Evolutionary conservation across 2,888 invertebrate genomes (phyloP).

Genomic region (Caenorhabditis becei): DNA sequence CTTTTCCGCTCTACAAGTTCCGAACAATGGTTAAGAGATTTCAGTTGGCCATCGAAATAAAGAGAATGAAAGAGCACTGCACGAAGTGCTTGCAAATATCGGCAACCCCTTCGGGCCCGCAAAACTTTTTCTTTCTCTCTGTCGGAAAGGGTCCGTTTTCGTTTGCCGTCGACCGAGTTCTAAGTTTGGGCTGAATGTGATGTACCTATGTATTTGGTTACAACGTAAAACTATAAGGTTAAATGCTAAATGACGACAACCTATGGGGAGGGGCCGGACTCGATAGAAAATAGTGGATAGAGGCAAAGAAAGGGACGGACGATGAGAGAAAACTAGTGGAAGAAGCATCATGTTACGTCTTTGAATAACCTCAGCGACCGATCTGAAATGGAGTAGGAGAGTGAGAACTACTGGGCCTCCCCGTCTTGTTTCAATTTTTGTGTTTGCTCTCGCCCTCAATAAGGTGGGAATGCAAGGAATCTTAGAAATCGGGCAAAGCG

Average conservation of each 20-base stretch:
- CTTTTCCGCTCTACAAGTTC: slow-evolving; percentile 66
- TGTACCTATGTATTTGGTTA: slow-evolving; percentile 53
- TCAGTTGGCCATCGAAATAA: slow-evolving; percentile 61
- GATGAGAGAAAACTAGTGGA: slow-evolving; percentile 43
- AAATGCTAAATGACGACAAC: slow-evolving; percentile 44
- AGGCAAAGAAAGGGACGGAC: slow-evolving; percentile 10
- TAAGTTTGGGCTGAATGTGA: slow-evolving; percentile 23
- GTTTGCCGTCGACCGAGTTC: slow-evolving; percentile 33
- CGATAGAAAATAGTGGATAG: slow-evolving; percentile 8
- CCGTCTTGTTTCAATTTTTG: slow-evolving; percentile 37
- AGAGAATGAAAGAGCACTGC: slow-evolving; percentile 57
- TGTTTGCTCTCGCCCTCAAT: slow-evolving; percentile 41
- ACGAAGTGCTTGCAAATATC: slow-evolving; percentile 60
- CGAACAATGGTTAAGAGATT: slow-evolving; percentile 64
- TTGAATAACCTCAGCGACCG: slow-evolving; percentile 37
- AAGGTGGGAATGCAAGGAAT: slow-evolving; percentile 54
- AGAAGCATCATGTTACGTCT: slow-evolving; percentile 63
- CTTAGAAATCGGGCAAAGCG: slow-evolving; percentile 21
- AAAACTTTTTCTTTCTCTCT: slow-evolving; percentile 46
- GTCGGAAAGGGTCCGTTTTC: slow-evolving; percentile 58
- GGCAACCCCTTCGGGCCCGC: slow-evolving; percentile 35
- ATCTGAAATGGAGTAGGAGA: slow-evolving; percentile 56
- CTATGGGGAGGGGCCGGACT: not conserved
- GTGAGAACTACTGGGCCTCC: slow-evolving; percentile 39
- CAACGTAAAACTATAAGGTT: slow-evolving; percentile 30